Conservation (phyloP, 2,113 vertebrate species). For the Alosa alosa region DNA sequence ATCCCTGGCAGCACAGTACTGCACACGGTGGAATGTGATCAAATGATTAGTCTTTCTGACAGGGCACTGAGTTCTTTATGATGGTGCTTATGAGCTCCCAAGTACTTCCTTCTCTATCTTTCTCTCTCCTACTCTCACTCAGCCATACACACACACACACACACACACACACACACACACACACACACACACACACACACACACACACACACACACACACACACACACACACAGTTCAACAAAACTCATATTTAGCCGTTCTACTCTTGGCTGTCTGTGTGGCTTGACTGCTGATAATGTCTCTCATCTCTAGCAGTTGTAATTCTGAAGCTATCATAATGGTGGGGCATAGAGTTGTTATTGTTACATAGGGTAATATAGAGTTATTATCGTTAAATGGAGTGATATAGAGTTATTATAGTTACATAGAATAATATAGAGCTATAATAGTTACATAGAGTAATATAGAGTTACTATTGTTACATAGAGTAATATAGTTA, state of each 20-base stretch:
- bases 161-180: background rate
- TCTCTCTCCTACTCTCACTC: background rate
- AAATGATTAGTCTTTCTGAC: background rate
- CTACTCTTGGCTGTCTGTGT: too few relatives aligned
- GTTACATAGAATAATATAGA: too few relatives aligned
- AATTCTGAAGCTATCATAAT: background rate
- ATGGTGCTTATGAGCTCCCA: background rate
- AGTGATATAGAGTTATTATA: too few relatives aligned
- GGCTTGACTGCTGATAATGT: too few relatives aligned
- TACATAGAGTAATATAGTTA: too few relatives aligned
- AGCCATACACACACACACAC: background rate
- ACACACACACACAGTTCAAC: too few relatives aligned
- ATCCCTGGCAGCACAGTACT: background rate
- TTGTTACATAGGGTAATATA: too few relatives aligned
- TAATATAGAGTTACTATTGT: too few relatives aligned
- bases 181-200: background rate
- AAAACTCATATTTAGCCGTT: too few relatives aligned
- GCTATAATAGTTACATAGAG: too few relatives aligned
- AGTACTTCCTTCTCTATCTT: background rate
- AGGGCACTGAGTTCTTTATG: background rate
- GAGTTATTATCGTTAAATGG: too few relatives aligned
- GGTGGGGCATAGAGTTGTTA: too few relatives aligned
- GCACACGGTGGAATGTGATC: background rate
- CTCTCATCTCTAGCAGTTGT: background rate
- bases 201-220: background rate